phyloP scores from a whole-genome alignment of 1,140 invertebrate species.

The Pachypeltis micranthus region DNA sequence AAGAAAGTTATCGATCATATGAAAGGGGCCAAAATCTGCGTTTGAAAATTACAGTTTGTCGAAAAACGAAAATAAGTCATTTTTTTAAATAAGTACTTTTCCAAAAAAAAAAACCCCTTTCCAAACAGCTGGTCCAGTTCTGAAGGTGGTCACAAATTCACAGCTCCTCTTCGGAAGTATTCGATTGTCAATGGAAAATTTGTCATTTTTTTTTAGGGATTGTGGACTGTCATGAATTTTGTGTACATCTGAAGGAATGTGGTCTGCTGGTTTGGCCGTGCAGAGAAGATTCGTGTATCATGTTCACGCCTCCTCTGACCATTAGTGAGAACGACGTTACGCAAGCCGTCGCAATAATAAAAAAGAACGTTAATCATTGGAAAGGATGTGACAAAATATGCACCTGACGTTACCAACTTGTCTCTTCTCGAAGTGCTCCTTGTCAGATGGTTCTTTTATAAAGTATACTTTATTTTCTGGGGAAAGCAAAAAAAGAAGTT shows the following conservation, averaged over 20 bases:
- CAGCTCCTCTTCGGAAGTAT: neutral
- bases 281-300: constrained; percentile 4
- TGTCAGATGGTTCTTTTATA: too few species aligned
- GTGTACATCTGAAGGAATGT: constrained; percentile 10
- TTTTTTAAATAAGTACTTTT: neutral
- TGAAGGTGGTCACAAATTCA: neutral
- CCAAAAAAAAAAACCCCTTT: neutral
- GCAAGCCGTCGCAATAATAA: constrained; percentile 18
- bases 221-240: constrained; percentile 6
- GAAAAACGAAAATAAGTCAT: neutral
- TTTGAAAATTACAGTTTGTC: neutral
- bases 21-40: constrained; percentile 5
- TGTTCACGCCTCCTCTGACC: constrained; percentile 11
- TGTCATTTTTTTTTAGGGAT: constrained; percentile 9
- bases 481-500: too few species aligned
- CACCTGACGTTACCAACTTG: too few species aligned
- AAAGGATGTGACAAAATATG: neutral
- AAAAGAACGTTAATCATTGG: constrained; percentile 9
- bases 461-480: too few species aligned
- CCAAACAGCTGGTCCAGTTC: neutral
- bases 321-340: constrained; percentile 15
- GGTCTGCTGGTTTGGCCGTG: constrained; percentile 16
- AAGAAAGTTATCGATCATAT: constrained; percentile 20
- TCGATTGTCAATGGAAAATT: neutral
- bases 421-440: too few species aligned